Evolutionary conservation across 2,888 invertebrate species (phyloP).

Genomic region (Callosobruchus maculatus): DNA sequence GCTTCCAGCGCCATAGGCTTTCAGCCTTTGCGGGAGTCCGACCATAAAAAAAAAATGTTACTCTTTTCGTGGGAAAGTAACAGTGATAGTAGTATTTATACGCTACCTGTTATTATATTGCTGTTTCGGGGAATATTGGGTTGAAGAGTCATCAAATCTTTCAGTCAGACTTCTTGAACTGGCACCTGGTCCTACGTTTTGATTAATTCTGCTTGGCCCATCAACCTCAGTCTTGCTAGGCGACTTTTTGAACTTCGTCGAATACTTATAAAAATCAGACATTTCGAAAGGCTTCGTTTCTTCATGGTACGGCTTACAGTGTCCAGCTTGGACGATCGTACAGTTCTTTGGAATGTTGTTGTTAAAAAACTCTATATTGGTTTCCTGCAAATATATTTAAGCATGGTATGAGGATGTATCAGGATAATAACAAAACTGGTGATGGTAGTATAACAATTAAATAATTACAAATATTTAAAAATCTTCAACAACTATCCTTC

Average conservation of each 20-base stretch:
- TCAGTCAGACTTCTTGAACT: background rate
- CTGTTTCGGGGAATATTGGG: background rate
- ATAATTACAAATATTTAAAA: too few species aligned
- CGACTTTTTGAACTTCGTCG: constrained; percentile 81
- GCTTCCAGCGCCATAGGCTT: too few species aligned
- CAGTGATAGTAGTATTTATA: too few species aligned
- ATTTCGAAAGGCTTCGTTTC: constrained; percentile 96
- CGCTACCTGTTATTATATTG: background rate
- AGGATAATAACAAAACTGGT: too few species aligned
- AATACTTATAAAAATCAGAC: constrained; percentile 97
- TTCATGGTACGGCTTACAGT: constrained; percentile 88
- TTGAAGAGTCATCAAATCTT: background rate
- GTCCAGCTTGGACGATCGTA: constrained; percentile 82
- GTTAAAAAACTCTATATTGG: constrained; percentile 46
- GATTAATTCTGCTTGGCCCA: background rate
- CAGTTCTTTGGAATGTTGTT: constrained; percentile 77
- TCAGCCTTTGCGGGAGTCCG: too few species aligned
- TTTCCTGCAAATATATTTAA: too few species aligned
- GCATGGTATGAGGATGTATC: too few species aligned
- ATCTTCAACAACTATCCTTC: too few species aligned
- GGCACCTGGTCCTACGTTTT: background rate
- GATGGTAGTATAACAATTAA: too few species aligned
- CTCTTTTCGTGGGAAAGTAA: too few species aligned
- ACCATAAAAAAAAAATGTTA: too few species aligned
- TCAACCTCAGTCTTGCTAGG: constrained; percentile 25